phyloP scores from a whole-genome alignment of 2,113 vertebrate species.

The Thunnus maccoyii region DNA sequence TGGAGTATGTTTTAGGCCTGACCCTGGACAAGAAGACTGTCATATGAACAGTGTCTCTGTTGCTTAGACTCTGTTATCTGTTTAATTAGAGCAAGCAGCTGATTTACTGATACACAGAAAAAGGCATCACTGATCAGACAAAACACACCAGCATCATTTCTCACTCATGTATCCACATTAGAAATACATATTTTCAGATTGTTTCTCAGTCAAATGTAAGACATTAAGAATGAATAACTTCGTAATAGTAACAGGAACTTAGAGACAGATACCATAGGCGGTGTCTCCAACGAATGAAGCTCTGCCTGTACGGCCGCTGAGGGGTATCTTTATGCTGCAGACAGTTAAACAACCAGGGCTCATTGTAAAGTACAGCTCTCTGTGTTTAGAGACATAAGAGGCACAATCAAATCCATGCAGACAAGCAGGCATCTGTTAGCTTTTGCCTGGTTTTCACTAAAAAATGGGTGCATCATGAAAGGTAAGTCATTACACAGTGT shows the following conservation, averaged over 20 bases:
- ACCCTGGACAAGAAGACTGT: neutral
- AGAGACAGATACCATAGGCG: neutral
- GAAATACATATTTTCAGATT: neutral
- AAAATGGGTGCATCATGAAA: slow-evolving; percentile 12
- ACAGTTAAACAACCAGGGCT: neutral
- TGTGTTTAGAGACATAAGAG: slow-evolving; percentile 22
- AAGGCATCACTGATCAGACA: neutral
- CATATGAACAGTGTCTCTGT: neutral
- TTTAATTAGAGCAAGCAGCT: neutral
- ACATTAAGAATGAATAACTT: neutral
- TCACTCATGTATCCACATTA: neutral
- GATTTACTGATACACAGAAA: slow-evolving; percentile 6
- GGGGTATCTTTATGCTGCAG: neutral
- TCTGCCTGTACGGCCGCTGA: neutral
- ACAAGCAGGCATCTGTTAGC: slow-evolving; percentile 36
- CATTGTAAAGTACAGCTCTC: slow-evolving; percentile 9
- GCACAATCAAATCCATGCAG: neutral
- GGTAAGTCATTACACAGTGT: neutral
- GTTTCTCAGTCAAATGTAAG: neutral
- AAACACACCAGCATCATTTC: neutral
- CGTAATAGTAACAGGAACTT: neutral
- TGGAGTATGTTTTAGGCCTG: neutral
- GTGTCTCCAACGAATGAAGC: neutral
- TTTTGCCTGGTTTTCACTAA: slow-evolving; percentile 10
- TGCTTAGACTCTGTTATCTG: neutral